Conservation (phyloP, 2,797 vertebrate genomes). For the Aldrovandia affinis region DNA sequence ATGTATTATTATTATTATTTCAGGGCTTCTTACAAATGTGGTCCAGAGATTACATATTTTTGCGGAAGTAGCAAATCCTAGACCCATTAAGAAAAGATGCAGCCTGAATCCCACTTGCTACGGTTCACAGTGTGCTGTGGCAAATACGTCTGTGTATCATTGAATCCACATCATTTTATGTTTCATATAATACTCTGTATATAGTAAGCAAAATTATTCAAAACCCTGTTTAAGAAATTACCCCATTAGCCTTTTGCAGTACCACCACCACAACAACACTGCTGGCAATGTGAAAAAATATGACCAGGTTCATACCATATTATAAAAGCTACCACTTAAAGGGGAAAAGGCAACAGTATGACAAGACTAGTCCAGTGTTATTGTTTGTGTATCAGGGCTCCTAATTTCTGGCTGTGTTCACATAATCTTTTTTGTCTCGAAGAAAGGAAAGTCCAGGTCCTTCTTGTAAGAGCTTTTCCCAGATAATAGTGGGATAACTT, state of each 20-base stretch:
- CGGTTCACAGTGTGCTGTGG: not conserved
- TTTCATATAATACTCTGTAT: not conserved
- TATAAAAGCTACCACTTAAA: not conserved
- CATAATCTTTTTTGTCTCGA: conserved; percentile 58
- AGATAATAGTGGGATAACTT: conserved; percentile 49
- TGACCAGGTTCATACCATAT: not conserved
- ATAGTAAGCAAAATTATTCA: not conserved
- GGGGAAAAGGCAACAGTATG: not conserved
- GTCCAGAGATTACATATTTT: not conserved
- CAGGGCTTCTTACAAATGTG: not conserved
- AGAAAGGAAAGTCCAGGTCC: conserved; percentile 15
- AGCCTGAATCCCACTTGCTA: not conserved
- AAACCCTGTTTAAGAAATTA: not conserved
- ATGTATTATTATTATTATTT: not conserved
- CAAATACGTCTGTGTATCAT: not conserved
- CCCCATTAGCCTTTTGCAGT: not conserved
- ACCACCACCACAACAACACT: not conserved
- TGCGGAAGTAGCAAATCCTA: not conserved
- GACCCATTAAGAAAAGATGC: not conserved
- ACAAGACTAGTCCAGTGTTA: not conserved
- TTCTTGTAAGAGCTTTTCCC: conserved; percentile 36
- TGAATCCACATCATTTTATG: not conserved
- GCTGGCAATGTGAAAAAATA: not conserved
- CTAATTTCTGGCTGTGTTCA: not conserved
- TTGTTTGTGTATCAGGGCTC: not conserved